Percentiles rank a stretch among this genome's conserved stretches.
Conservation (phyloP, 2,797 vertebrate species). For the Muraenolepis orangiensis region DNA sequence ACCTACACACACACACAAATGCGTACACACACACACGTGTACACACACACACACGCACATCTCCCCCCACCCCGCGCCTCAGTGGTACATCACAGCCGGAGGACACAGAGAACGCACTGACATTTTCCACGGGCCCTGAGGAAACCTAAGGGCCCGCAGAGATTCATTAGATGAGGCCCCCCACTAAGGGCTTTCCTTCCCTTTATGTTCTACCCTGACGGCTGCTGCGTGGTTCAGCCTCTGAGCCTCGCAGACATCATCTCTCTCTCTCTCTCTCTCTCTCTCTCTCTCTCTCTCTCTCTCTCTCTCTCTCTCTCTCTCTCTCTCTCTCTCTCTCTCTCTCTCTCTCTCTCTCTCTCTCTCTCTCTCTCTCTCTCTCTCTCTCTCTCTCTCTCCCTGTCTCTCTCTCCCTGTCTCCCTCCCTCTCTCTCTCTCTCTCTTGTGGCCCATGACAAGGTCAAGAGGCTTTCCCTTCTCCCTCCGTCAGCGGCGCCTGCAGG, state of each 20-base stretch:
- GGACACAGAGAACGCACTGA: not conserved
- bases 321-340: no score
- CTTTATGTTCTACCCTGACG: conserved; percentile 32
- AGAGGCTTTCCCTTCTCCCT: conserved; percentile 23
- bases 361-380: no score
- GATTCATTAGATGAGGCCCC: conserved; percentile 47
- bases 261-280: no score
- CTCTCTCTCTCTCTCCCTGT: no score
- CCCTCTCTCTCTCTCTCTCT: no score
- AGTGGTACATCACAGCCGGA: not conserved
- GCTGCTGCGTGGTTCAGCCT: conserved; percentile 19
- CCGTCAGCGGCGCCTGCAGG: conserved; percentile 36
- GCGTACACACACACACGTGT: no score
- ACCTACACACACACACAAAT: not conserved
- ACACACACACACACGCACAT: not conserved
- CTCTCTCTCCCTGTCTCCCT: no score
- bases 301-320: no score
- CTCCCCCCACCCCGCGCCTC: not conserved
- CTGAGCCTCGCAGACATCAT: conserved; percentile 33
- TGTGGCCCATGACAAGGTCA: conserved; percentile 68
- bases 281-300: no score
- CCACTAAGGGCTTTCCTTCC: conserved; percentile 24
- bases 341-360: no score
- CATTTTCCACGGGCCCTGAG: not conserved
- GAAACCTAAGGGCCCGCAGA: conserved; percentile 35